Percentiles rank a stretch among this genome's conserved stretches.
Evolutionary conservation across 2,113 vertebrate genomes (phyloP).

Genomic region (Daphoenositta chrysoptera): DNA sequence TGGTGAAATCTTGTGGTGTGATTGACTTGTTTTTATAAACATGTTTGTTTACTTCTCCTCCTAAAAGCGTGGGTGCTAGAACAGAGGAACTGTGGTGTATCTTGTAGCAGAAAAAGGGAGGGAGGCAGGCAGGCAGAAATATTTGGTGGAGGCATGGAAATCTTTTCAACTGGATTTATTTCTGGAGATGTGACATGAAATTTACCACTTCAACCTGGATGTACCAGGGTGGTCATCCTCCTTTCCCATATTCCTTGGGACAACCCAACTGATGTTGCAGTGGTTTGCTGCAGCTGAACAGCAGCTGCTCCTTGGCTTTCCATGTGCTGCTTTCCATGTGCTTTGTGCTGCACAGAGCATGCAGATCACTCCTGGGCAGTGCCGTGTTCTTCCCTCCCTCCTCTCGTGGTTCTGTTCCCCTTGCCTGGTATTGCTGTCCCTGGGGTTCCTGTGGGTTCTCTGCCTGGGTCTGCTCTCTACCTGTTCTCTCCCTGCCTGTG

Average conservation of each 20-base stretch:
- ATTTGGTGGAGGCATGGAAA: not conserved
- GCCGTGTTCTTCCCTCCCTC: not conserved
- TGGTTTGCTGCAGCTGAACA: not conserved
- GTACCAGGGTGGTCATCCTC: not conserved
- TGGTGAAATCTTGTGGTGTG: not conserved
- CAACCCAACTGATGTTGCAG: not conserved
- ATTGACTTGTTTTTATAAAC: not conserved
- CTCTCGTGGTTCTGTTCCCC: not conserved
- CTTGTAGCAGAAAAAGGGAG: not conserved
- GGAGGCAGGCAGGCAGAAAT: not conserved
- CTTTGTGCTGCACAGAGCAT: not conserved
- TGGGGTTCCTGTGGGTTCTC: not conserved
- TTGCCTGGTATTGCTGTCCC: not conserved
- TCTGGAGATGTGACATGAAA: not conserved
- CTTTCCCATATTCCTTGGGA: not conserved
- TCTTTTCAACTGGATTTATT: not conserved
- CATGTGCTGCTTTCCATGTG: not conserved
- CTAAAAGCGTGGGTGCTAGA: not conserved
- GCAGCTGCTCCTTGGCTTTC: not conserved
- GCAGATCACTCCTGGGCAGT: not conserved
- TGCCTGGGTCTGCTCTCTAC: not conserved
- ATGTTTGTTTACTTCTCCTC: not conserved
- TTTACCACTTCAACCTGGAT: not conserved
- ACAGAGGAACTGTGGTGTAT: not conserved
- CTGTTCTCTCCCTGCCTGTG: not conserved